phyloP scores from a whole-genome alignment of 2,797 vertebrate species.

The Meda fulgida region DNA sequence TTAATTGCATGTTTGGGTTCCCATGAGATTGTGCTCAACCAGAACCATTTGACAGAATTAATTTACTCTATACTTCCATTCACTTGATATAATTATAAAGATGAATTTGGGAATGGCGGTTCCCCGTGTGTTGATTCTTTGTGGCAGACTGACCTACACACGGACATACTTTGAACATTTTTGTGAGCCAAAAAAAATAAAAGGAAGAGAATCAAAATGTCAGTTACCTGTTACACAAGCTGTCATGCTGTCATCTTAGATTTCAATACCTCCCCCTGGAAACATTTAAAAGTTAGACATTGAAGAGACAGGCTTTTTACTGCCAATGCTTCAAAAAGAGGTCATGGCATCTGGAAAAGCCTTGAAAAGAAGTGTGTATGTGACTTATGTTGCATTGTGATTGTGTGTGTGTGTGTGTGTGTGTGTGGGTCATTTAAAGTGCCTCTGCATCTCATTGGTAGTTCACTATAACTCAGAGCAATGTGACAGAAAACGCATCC shows the following conservation, averaged over 20 bases:
- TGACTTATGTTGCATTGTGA: not conserved
- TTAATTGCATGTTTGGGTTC: conserved; percentile 18
- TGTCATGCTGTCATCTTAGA: conserved; percentile 7
- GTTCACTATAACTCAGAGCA: conserved; percentile 48
- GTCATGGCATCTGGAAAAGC: conserved; percentile 40
- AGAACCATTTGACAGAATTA: conserved; percentile 19
- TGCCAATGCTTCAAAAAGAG: conserved; percentile 42
- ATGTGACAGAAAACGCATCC: conserved; percentile 50
- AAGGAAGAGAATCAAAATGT: not conserved
- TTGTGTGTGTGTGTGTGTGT: not conserved
- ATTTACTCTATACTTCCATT: conserved; percentile 20
- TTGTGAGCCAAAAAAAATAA: conserved; percentile 13
- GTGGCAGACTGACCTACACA: not conserved
- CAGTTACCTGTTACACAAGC: conserved; percentile 12
- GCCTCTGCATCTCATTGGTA: conserved; percentile 52
- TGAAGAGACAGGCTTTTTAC: not conserved
- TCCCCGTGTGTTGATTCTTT: not conserved
- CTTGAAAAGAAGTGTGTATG: conserved; percentile 28
- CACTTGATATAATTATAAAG: conserved; percentile 16
- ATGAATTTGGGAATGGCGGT: not conserved
- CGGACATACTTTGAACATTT: not conserved
- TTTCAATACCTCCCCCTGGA: not conserved
- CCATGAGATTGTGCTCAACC: conserved; percentile 3
- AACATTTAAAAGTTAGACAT: not conserved
- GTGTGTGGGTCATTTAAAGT: conserved; percentile 51